Percentiles rank a stretch among this genome's conserved stretches.
Conservation (phyloP, 1,140 invertebrate genomes). For the Drosophila jambulina region DNA sequence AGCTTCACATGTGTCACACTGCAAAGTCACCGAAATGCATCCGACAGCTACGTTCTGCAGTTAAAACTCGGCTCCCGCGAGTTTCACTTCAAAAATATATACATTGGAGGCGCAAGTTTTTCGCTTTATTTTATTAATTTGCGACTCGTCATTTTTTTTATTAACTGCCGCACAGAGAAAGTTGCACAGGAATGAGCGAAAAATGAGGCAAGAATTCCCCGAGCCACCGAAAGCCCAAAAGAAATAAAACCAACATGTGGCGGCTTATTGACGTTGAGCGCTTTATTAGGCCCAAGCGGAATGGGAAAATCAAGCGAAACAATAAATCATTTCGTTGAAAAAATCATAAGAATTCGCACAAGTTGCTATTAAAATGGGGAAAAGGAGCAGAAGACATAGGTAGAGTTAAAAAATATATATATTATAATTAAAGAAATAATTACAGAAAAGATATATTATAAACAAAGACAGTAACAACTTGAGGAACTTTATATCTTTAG, state of each 20-base stretch:
- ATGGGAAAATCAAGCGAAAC: constrained; percentile 26
- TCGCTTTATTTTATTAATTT: constrained; percentile 67
- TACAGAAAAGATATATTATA: background rate
- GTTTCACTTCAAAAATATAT: constrained; percentile 60
- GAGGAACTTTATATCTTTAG: too few relatives aligned
- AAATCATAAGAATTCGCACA: background rate
- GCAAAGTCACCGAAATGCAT: constrained; percentile 61
- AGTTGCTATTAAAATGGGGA: background rate
- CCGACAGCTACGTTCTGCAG: constrained; percentile 63
- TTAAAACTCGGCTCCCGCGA: constrained; percentile 56
- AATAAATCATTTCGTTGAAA: constrained; percentile 39
- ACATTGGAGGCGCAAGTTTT: background rate
- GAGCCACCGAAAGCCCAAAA: constrained; percentile 10
- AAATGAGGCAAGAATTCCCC: constrained; percentile 22
- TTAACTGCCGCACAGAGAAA: constrained; percentile 40
- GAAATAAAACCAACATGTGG: constrained; percentile 51
- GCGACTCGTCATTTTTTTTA: constrained; percentile 47
- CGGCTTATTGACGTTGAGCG: constrained; percentile 61
- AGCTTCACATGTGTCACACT: constrained; percentile 68
- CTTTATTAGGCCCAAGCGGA: constrained; percentile 65
- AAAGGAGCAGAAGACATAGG: background rate
- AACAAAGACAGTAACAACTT: too few relatives aligned
- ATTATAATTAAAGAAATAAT: too few relatives aligned
- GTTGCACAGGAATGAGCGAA: constrained; percentile 23
- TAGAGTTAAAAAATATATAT: background rate